phyloP scores from a whole-genome alignment of 2,888 invertebrate genomes.

The Boloria euphrosyne region DNA sequence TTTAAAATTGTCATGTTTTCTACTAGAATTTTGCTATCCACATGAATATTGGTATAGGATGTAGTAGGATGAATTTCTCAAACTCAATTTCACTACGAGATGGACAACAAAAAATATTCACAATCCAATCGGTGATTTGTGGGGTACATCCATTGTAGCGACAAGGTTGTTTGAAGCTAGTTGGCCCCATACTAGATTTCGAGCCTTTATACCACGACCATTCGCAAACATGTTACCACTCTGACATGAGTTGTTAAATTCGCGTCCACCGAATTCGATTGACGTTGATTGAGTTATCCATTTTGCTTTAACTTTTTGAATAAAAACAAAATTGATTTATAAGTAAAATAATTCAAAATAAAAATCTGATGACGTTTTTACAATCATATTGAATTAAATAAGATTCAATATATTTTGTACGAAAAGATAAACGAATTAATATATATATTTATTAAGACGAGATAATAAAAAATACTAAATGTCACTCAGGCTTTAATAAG shows the following conservation, averaged over 20 bases:
- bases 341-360: neutral
- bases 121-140: neutral
- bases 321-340: slow-evolving; percentile 6
- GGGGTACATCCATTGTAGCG: slow-evolving; percentile 1
- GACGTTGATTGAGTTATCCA: slow-evolving; percentile 15
- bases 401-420: neutral
- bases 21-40: no score
- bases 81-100: slow-evolving; percentile 4
- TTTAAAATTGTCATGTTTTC: no score
- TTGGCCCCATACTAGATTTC: neutral
- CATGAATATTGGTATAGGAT: no score
- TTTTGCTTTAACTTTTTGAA: slow-evolving; percentile 4
- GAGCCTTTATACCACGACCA: neutral
- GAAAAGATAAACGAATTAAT: neutral
- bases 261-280: slow-evolving; percentile 1
- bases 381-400: neutral
- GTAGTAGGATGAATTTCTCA: neutral
- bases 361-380: slow-evolving; percentile 1
- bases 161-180: neutral
- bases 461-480: slow-evolving; percentile 17
- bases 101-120: neutral
- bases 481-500: slow-evolving; percentile 37
- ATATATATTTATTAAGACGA: neutral
- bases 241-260: slow-evolving; percentile 15
- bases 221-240: neutral